Percentiles rank a stretch among this genome's conserved stretches.
phyloP scores from a whole-genome alignment of 2,113 vertebrate genomes.

The Triplophysa rosa region DNA sequence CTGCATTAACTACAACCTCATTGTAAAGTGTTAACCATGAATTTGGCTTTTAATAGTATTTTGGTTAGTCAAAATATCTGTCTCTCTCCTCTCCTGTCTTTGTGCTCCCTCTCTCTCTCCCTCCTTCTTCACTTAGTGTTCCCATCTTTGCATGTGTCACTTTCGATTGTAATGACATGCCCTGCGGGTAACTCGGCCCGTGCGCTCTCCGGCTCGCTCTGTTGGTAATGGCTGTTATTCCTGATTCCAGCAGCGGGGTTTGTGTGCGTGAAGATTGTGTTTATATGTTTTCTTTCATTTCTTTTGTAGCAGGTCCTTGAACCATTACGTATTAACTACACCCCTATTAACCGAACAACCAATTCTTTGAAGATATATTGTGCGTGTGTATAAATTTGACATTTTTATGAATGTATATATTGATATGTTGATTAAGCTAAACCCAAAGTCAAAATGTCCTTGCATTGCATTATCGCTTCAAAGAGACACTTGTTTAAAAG shows the following conservation, averaged over 20 bases:
- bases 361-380: too few species aligned
- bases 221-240: constrained; percentile 75
- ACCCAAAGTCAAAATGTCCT: neutral
- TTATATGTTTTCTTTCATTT: constrained; percentile 33
- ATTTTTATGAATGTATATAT: too few species aligned
- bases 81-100: constrained; percentile 46
- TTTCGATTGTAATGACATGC: constrained; percentile 77
- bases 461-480: neutral
- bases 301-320: constrained; percentile 19
- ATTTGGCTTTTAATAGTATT: too few species aligned
- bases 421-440: neutral
- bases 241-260: constrained; percentile 62
- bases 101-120: constrained; percentile 34
- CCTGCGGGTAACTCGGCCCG: constrained; percentile 72
- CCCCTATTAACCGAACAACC: too few species aligned
- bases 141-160: constrained; percentile 75
- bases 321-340: neutral
- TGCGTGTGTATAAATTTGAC: neutral
- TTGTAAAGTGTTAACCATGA: too few species aligned
- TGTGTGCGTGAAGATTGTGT: constrained; percentile 16
- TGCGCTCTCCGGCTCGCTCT: constrained; percentile 71
- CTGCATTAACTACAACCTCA: too few species aligned
- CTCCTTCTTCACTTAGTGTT: constrained; percentile 26
- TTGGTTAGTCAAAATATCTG: constrained; percentile 28
- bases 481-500: neutral